Evolutionary conservation across 1,140 invertebrate species (phyloP), one percentile per base, ranked within the genome.

Genomic region (Octopus sinensis): DNA sequence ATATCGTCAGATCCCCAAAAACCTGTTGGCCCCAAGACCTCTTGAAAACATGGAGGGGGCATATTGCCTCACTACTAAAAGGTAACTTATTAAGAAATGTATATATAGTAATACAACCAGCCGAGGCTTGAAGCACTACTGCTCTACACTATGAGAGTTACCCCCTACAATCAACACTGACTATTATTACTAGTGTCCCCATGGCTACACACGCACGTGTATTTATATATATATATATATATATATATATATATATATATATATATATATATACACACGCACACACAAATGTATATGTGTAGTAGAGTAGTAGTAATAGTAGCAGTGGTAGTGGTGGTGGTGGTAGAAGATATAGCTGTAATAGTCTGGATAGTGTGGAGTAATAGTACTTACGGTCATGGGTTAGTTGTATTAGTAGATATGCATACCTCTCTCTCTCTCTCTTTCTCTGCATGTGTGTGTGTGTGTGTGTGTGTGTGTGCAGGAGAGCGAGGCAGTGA

Each of bases 391-490:
- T 62, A 9, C 9, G 17, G 56, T 62, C 9, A 62, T 62, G 56
- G 17, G 56, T 9, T 12, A 12, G 17, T 12, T 12, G 56, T 62
- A 62, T 12, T 17, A 9, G 9, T 17, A 17, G 56, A 62, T 12
- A 62, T 17, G 17, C 9, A 43, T 43, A 43, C 30, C 30, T 43
- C 30, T 43, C 17, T 9, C 56, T 62, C 1, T 62, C 56, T 62
- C 56, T 12, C 9, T 6, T 6, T 17, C 9, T 12, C 56, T 62
- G 56, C 56, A 62, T 62, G 4, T 62, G 10, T 80, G 4, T 75
- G 10, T 75, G n/a, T 73, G 23, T 80, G n/a, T 51, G 23, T 76
- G 62, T 76, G 5, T 43, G 5, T 76, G 62, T 81, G 62, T 76
- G 23, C 1, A 6, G 43, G 62, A 51, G 17, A 17, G 56, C 9